A percentile compares a stretch with the other conserved stretches of the same genome.
Evolutionary conservation across 30 jellyfish, hydroid and myxozoan genomes (phyloP).

Genomic region (Morbakka virulenta): DNA sequence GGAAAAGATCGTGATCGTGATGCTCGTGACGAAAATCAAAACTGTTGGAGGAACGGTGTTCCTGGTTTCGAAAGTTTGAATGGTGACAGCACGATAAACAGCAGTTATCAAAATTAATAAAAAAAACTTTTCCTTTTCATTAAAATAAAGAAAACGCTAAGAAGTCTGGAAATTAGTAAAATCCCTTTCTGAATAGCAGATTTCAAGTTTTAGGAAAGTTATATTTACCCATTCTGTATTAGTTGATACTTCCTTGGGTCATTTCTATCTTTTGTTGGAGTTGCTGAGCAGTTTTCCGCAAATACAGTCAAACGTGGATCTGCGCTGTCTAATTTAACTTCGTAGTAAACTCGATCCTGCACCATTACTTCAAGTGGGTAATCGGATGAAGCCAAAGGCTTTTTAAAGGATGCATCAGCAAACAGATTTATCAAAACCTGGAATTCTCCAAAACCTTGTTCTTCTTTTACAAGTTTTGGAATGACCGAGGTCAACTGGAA

Average conservation of each 20-base stretch:
- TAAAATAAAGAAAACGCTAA: too few relatives aligned
- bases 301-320: conserved; percentile 59
- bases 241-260: conserved; percentile 68
- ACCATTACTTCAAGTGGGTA: conserved; percentile 70
- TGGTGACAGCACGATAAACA: too few relatives aligned
- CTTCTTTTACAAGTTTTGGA: conserved; percentile 65
- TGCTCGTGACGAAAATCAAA: too few relatives aligned
- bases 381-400: conserved; percentile 21
- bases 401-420: conserved; percentile 38
- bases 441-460: conserved; percentile 75
- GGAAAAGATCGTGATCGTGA: too few relatives aligned
- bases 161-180: too few relatives aligned
- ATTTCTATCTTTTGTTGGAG: conserved; percentile 50
- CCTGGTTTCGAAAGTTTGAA: too few relatives aligned
- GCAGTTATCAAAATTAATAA: too few relatives aligned
- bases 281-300: conserved; percentile 83
- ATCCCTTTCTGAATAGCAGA: too few relatives aligned
- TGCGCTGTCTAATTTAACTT: conserved; percentile 60
- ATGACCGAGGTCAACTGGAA: conserved; percentile 57
- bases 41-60: too few relatives aligned
- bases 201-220: too few relatives aligned
- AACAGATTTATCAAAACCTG: conserved; percentile 40
- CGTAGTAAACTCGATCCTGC: conserved; percentile 75
- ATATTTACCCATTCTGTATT: conserved; percentile 73
- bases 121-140: not conserved